A percentile compares a stretch with the other conserved stretches of the same genome.
Evolutionary conservation across 2,888 invertebrate species (phyloP).

Genomic region (Caenorhabditis becei): DNA sequence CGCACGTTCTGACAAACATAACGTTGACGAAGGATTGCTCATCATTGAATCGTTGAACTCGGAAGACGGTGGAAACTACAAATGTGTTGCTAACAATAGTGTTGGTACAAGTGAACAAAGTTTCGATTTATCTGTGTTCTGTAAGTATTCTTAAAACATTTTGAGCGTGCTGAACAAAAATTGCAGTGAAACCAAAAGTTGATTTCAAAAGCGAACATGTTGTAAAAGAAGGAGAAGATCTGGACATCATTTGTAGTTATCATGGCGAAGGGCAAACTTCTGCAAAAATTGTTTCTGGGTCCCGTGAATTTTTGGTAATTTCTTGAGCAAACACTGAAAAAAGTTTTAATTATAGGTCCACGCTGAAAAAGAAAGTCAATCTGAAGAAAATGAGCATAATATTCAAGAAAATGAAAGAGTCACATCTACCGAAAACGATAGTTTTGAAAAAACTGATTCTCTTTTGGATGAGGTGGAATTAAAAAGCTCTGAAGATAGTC

Average conservation of each 20-base stretch:
- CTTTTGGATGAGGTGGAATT: neutral
- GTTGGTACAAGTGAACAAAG: constrained; percentile 63
- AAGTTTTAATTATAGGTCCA: neutral
- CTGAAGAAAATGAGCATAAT: constrained; percentile 30
- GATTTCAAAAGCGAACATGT: constrained; percentile 61
- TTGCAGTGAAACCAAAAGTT: constrained; percentile 70
- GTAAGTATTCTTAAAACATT: constrained; percentile 45
- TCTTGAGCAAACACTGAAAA: neutral
- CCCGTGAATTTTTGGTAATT: constrained; percentile 63
- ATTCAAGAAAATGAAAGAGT: too few species aligned
- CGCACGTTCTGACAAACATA: constrained; percentile 69
- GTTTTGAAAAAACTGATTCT: too few species aligned
- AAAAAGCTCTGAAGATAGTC: neutral
- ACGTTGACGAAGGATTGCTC: constrained; percentile 71
- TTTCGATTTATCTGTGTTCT: constrained; percentile 62
- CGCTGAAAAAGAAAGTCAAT: constrained; percentile 1
- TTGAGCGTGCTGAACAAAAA: neutral
- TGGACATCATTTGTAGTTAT: constrained; percentile 67
- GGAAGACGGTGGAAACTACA: constrained; percentile 70
- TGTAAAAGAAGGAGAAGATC: constrained; percentile 65
- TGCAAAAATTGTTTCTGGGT: constrained; percentile 68
- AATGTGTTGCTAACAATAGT: constrained; percentile 70
- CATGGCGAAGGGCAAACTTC: constrained; percentile 65
- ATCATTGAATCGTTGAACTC: constrained; percentile 67
- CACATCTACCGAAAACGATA: too few species aligned